phyloP scores from a whole-genome alignment of 2,797 vertebrate species.

The Limnodromus scolopaceus region DNA sequence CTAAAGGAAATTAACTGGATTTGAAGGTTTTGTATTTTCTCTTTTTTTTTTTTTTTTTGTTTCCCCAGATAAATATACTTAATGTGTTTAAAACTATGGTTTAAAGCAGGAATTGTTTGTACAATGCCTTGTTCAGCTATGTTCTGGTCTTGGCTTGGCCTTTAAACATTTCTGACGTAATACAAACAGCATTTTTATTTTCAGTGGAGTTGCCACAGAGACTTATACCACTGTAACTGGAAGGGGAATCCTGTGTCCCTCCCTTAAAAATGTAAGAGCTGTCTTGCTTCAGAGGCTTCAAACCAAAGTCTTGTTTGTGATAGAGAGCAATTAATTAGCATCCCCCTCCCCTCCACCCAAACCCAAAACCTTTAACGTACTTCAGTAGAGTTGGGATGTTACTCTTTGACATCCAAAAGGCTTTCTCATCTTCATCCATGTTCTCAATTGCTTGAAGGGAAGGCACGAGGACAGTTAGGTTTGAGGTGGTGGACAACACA shows the following conservation, averaged over 20 bases:
- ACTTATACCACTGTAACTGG: not conserved
- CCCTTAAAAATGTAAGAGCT: not conserved
- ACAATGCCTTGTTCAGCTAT: not conserved
- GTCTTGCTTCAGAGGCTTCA: not conserved
- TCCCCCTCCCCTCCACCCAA: not conserved
- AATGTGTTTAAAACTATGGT: not conserved
- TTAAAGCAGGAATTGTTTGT: not conserved
- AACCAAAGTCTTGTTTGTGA: not conserved
- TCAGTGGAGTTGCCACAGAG: not conserved
- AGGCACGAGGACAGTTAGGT: constrained; percentile 90
- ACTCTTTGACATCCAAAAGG: constrained; percentile 85
- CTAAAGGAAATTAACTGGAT: constrained; percentile 74
- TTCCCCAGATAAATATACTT: not conserved
- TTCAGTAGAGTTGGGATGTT: constrained; percentile 88
- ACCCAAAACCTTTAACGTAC: constrained; percentile 61
- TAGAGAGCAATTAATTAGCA: not conserved
- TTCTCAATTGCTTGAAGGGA: constrained; percentile 80
- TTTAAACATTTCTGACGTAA: not conserved
- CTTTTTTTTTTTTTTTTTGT: too few species aligned
- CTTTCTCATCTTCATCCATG: constrained; percentile 84
- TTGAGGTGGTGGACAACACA: constrained; percentile 74
- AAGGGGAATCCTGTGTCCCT: not conserved
- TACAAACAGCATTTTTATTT: not conserved
- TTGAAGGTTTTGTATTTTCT: not conserved
- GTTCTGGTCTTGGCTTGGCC: not conserved